Base-by-base conservation (phyloP, 92 coral and sea anemone genomes). In the Anthopleura xanthogrammica region DNA sequence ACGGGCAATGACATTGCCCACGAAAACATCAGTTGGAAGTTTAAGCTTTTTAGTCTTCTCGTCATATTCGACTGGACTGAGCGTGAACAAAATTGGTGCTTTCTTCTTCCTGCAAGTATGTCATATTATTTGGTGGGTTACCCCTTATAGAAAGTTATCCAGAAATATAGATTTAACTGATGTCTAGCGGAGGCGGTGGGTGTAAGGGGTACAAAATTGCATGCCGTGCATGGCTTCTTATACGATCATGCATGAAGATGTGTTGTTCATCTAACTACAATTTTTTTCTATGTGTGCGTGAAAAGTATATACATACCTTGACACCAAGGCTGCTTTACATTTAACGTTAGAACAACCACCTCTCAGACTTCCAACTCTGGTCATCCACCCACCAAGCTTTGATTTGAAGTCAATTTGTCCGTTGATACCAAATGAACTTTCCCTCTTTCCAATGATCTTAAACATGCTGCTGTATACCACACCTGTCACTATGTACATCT, bases 401-500 rank as follows among this genome's bases (percentile, higher is more conserved):
- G 81, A 76, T 16, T 76, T 76, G 74, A 77, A 1, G 50, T n/a
- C 60, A 10, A 84, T n/a, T 16, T 68, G 80, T 19, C 80, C 87
- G 24, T 77, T 77, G 11, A 84, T 19, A n/a, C 77, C 82, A 43
- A 77, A 55, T 41, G 40, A 16, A 11, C 76, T 29, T 52, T 76
- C 80, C 57, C 87, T 58, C 82, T 84, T 84, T 20, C 92, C 92
- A 50, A 57, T 64, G 50, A 89, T 66, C 65, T 43, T 74, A 55
- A 89, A 86, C 85, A 78, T 82, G 13, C 82, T 46, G 75, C 92
- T 89, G 83, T 89, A 89, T 11, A 89, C 60, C 66, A 89, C 92
- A 14, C 82, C 77, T 1, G 89, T 86, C 43, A 89, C 90, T 36
- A 89, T 85, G 83, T 75, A 82, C 23, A 89, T 77, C 62, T 86